These are phyloP conservation scores for Drosophila acutilabella DNA, from an alignment of 2,888 invertebrate species.

Conservation along the genomic window DNA sequence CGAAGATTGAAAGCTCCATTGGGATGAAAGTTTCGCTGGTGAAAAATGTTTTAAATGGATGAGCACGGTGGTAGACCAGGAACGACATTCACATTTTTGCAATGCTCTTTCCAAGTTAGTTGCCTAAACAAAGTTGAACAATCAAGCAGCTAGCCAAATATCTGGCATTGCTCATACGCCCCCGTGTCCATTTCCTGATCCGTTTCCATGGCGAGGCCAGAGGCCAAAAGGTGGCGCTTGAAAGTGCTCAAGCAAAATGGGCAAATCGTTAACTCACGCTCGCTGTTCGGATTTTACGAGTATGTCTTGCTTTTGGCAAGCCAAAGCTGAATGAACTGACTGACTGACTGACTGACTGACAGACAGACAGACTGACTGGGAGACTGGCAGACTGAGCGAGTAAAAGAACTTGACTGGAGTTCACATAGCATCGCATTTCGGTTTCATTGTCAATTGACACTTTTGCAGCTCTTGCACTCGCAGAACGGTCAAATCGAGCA, in stretches of 20 bases:
- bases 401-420: constrained; percentile 6
- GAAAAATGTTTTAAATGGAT: constrained; percentile 44
- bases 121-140: constrained; percentile 55
- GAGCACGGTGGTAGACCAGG: constrained; percentile 27
- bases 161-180: constrained; percentile 60
- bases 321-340: constrained; percentile 12
- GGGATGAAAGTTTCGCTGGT: constrained; percentile 47
- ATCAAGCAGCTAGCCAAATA: constrained; percentile 42
- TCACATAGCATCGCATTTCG: constrained; percentile 58
- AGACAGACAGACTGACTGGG: constrained; percentile 2
- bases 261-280: constrained; percentile 70
- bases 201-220: constrained; percentile 4
- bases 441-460: constrained; percentile 80
- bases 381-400: background rate
- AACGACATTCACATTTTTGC: constrained; percentile 25
- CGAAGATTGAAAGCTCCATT: constrained; percentile 66
- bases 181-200: constrained; percentile 8
- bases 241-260: constrained; percentile 73
- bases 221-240: constrained; percentile 57
- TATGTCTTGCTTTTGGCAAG: constrained; percentile 38
- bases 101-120: constrained; percentile 36
- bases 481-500: constrained; percentile 23
- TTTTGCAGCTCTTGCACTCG: constrained; percentile 56
- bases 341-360: constrained; percentile 17
- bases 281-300: constrained; percentile 55